Percentiles rank a stretch among this genome's conserved stretches.
Conservation (phyloP, 2,888 invertebrate genomes). For the Oeneis ivallda region DNA sequence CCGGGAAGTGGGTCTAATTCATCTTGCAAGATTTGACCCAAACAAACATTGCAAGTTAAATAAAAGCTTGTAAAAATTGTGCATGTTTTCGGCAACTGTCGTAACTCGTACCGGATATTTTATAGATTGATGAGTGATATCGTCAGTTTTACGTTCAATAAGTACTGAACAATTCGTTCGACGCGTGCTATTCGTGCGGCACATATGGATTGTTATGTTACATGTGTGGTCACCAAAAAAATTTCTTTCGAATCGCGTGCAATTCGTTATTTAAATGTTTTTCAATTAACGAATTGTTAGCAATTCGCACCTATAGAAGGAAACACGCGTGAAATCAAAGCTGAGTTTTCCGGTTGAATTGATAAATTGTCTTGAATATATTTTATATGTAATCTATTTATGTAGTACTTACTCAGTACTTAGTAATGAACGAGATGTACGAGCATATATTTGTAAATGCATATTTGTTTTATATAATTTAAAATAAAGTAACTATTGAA, state of each 20-base stretch:
- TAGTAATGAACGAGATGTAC: neutral
- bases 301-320: conserved; percentile 26
- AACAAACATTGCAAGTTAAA: too few species aligned
- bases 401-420: too few species aligned
- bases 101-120: too few species aligned
- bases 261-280: conserved; percentile 28
- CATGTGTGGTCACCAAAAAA: neutral
- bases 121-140: too few species aligned
- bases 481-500: too few species aligned
- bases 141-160: too few species aligned
- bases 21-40: too few species aligned
- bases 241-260: conserved; percentile 29
- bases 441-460: neutral
- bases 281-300: conserved; percentile 29
- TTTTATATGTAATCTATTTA: conserved; percentile 9
- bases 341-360: conserved; percentile 28
- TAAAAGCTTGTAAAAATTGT: too few species aligned
- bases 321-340: conserved; percentile 31
- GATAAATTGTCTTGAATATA: conserved; percentile 25
- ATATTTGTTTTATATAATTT: neutral
- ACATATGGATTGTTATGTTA: neutral
- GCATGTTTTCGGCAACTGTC: too few species aligned
- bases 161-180: too few species aligned
- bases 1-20: too few species aligned
- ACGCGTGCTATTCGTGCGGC: neutral